Conservation (phyloP, 2,113 vertebrate genomes). For the Hemiprocne comata region DNA sequence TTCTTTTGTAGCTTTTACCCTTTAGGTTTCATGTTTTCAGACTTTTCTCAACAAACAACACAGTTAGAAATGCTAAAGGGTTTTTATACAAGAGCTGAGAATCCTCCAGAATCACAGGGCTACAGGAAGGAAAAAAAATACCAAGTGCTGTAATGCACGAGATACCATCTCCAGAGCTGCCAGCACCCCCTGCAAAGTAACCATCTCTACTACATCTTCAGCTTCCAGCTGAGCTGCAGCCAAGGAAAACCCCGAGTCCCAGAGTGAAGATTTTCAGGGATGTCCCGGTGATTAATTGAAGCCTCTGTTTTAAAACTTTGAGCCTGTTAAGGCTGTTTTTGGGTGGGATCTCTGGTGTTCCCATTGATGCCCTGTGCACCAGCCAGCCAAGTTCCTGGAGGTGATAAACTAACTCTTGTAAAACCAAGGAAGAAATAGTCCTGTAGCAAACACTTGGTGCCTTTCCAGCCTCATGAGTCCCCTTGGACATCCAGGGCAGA, state of each 20-base stretch:
- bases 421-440: neutral
- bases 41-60: neutral
- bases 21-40: neutral
- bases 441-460: neutral
- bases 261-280: neutral
- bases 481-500: neutral
- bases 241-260: neutral
- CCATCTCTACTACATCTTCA: neutral
- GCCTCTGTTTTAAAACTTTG: neutral
- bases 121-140: neutral
- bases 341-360: neutral
- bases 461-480: neutral
- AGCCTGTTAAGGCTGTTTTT: neutral
- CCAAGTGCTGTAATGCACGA: neutral
- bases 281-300: neutral
- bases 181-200: neutral
- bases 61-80: neutral
- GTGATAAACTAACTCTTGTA: neutral
- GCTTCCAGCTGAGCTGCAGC: neutral
- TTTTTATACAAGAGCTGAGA: neutral
- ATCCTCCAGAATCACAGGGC: neutral
- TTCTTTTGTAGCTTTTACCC: neutral
- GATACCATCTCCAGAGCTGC: neutral
- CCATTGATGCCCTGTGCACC: accelerated
- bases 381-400: neutral